These are phyloP conservation scores for Macropus fuliginosus DNA, from an alignment of 2,797 vertebrate genomes.

Conservation along the genomic window DNA sequence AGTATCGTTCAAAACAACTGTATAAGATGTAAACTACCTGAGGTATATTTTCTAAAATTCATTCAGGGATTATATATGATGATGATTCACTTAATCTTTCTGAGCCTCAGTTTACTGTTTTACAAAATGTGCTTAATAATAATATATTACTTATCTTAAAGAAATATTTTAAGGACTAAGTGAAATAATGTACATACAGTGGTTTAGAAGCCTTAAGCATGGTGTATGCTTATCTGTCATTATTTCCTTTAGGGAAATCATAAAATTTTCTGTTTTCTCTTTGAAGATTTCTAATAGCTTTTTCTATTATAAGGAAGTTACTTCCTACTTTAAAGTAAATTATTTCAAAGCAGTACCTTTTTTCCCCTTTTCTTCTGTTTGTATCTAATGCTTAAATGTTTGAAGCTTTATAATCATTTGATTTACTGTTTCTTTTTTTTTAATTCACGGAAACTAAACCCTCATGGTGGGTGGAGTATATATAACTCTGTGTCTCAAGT, in stretches of 20 bases:
- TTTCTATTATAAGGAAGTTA: not conserved
- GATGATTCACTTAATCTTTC: too few relatives aligned
- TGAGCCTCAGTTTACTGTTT: not conserved
- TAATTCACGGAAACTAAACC: not conserved
- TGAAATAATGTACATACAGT: too few relatives aligned
- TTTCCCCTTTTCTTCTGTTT: not conserved
- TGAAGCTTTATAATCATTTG: not conserved
- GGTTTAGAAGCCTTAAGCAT: too few relatives aligned
- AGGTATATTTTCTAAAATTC: not conserved
- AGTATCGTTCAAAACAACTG: not conserved
- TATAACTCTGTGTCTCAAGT: not conserved
- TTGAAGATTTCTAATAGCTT: not conserved
- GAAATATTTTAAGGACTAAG: too few relatives aligned
- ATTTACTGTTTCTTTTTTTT: slow-evolving; percentile 15
- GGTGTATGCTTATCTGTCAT: not conserved
- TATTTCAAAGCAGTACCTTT: not conserved
- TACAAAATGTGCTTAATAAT: not conserved
- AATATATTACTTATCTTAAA: too few relatives aligned
- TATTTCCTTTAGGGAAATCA: slow-evolving; percentile 39
- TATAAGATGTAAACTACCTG: not conserved
- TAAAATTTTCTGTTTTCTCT: slow-evolving; percentile 35
- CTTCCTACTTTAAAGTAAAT: slow-evolving; percentile 15
- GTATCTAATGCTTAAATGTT: not conserved
- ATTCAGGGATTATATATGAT: not conserved
- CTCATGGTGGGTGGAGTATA: not conserved